phyloP scores from a whole-genome alignment of 2,113 vertebrate genomes.

The Chitala chitala region DNA sequence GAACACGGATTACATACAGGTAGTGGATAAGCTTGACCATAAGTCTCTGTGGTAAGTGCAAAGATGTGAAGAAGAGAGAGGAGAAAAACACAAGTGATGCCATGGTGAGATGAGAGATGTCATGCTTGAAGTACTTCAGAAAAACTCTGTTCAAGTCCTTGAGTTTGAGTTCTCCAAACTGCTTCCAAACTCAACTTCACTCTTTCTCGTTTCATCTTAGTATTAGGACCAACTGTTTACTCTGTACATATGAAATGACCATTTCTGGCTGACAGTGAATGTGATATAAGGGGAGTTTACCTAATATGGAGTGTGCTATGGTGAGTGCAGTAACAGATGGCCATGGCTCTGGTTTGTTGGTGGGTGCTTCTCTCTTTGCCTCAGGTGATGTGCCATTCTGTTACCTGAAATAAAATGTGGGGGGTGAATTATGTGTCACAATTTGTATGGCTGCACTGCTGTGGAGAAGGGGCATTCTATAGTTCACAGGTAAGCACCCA shows the following conservation, averaged over 20 bases:
- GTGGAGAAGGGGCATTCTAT: neutral
- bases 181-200: neutral
- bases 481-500: conserved; percentile 8
- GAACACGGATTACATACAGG: neutral
- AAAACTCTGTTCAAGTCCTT: neutral
- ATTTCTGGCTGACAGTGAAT: neutral
- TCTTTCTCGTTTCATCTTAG: neutral
- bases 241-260: neutral
- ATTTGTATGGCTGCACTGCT: neutral
- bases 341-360: neutral
- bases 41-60: neutral
- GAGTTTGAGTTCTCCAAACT: too few relatives aligned
- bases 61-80: neutral
- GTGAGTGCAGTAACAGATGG: neutral
- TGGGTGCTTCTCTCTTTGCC: neutral
- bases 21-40: neutral
- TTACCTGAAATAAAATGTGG: neutral
- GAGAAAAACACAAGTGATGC: neutral
- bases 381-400: conserved; percentile 3
- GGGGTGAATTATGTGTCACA: conserved; percentile 7
- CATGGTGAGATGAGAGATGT: neutral
- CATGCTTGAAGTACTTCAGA: neutral
- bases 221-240: neutral
- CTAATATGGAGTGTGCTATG: neutral
- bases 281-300: neutral